These are phyloP conservation scores for Leptobrachium leishanense DNA, from an alignment of 2,113 vertebrate species.

Conservation along the genomic window DNA sequence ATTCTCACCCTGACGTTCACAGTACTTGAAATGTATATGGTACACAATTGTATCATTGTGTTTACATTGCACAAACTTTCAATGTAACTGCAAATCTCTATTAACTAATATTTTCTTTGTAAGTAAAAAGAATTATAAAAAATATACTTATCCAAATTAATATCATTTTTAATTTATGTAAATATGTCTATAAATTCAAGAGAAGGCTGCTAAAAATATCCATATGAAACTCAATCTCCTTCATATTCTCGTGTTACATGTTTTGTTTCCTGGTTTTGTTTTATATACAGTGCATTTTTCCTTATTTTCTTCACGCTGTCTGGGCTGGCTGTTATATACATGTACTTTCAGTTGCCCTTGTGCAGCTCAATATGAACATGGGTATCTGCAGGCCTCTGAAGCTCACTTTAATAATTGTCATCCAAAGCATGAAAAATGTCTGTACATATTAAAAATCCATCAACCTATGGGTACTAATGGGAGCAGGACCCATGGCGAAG, in stretches of 20 bases:
- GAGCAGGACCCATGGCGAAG: slow-evolving; percentile 55
- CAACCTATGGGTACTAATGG: slow-evolving; percentile 58
- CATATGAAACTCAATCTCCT: too few relatives aligned
- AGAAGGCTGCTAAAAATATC: too few relatives aligned
- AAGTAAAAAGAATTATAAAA: too few relatives aligned
- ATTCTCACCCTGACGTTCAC: too few relatives aligned
- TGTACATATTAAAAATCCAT: slow-evolving; percentile 62
- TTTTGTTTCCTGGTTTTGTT: background rate
- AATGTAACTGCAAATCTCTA: too few relatives aligned
- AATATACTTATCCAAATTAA: too few relatives aligned
- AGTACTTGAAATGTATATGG: too few relatives aligned
- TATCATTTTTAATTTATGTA: too few relatives aligned
- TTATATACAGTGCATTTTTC: background rate
- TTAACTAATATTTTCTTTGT: too few relatives aligned
- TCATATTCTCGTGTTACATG: background rate
- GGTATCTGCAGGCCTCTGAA: slow-evolving; percentile 53
- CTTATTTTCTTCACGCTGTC: slow-evolving; percentile 43
- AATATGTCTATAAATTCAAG: too few relatives aligned
- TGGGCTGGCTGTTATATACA: slow-evolving; percentile 26
- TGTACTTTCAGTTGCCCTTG: slow-evolving; percentile 58
- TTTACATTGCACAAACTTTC: too few relatives aligned
- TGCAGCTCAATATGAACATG: slow-evolving; percentile 53
- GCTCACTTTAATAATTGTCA: slow-evolving; percentile 57
- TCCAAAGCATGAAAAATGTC: slow-evolving; percentile 62
- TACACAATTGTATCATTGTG: too few relatives aligned